phyloP scores from a whole-genome alignment of 2,113 vertebrate species.

The Puma concolor region DNA sequence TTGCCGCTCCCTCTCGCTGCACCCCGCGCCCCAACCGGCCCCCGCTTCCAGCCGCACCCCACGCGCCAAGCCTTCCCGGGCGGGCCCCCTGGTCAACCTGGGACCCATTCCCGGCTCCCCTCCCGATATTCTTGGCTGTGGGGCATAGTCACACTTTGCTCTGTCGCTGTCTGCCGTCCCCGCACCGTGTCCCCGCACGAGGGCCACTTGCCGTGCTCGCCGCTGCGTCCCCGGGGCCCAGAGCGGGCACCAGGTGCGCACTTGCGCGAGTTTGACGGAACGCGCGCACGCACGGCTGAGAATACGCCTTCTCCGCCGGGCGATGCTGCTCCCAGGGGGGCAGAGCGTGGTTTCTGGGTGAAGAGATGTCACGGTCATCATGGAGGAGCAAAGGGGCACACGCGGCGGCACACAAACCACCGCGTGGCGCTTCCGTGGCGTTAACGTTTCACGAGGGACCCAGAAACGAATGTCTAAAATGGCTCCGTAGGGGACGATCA shows the following conservation, averaged over 20 bases:
- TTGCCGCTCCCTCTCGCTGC: neutral
- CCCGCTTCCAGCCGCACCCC: neutral
- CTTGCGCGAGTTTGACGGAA: neutral
- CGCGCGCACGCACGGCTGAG: neutral
- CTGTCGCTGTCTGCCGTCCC: neutral
- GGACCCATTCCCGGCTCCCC: fast-evolving
- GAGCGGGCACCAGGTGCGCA: neutral
- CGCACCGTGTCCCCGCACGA: neutral
- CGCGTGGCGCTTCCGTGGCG: neutral
- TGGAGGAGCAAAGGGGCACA: no score
- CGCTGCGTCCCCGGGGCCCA: neutral
- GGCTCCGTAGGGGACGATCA: neutral
- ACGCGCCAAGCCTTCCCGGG: neutral
- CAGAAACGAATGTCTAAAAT: neutral
- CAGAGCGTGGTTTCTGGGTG: neutral
- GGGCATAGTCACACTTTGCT: neutral
- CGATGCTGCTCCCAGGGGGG: neutral
- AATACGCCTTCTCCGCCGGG: neutral
- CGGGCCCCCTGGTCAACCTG: no score
- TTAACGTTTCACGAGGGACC: neutral
- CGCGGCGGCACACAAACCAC: neutral
- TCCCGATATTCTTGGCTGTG: no score
- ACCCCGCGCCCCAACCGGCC: no score
- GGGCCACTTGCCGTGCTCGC: neutral
- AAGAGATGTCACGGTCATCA: neutral